Conservation (phyloP, 2,113 vertebrate species). For the Erinaceus europaeus region DNA sequence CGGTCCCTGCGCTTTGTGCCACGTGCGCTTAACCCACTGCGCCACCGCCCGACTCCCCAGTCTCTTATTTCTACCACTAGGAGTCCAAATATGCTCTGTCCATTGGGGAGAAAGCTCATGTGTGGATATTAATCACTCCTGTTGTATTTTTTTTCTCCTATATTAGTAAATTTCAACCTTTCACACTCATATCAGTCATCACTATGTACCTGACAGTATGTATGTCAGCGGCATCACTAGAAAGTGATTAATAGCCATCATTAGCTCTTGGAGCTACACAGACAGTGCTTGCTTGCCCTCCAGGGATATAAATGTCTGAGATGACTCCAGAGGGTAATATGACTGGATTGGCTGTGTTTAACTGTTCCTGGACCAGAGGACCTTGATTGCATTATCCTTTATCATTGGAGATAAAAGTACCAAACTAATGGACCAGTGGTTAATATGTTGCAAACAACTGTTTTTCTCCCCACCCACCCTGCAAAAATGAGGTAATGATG, state of each 20-base stretch:
- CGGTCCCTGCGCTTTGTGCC: too few species aligned
- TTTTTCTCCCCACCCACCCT: neutral
- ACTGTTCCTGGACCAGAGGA: neutral
- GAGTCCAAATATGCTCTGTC: neutral
- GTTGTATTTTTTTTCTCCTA: neutral
- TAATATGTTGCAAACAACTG: neutral
- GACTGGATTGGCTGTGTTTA: neutral
- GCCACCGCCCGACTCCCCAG: too few species aligned
- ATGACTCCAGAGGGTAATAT: neutral
- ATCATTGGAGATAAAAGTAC: neutral
- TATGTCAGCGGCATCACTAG: neutral
- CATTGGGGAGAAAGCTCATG: neutral
- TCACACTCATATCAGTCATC: neutral
- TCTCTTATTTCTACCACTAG: neutral
- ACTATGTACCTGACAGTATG: neutral
- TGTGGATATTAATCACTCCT: neutral
- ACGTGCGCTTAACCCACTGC: too few species aligned
- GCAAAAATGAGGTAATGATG: neutral
- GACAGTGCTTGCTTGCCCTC: neutral
- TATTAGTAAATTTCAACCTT: neutral
- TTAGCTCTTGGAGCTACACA: neutral
- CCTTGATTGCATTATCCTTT: neutral
- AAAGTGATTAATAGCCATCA: neutral
- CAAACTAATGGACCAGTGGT: neutral
- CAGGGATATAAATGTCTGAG: neutral